These are phyloP conservation scores for Himalopsyche tibetana DNA, from an alignment of 2,888 invertebrate genomes.

Conservation along the genomic window DNA sequence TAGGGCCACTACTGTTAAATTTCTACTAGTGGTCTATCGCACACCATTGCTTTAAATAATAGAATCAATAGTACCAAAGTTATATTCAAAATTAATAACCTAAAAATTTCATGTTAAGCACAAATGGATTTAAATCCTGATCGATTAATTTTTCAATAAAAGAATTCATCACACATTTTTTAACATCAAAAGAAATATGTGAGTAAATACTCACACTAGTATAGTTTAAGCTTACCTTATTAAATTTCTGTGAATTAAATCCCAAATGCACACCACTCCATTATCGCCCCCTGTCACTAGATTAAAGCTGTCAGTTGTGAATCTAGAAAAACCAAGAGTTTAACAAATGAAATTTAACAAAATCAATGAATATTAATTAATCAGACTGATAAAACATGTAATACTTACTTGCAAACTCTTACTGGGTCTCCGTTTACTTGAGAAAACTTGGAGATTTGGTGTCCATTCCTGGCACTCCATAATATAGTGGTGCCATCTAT, in stretches of 20 bases:
- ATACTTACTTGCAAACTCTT: constrained; percentile 69
- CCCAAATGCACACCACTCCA: constrained; percentile 83
- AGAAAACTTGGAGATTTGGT: constrained; percentile 78
- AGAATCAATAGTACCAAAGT: too few relatives aligned
- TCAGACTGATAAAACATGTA: not conserved
- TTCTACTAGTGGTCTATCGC: too few relatives aligned
- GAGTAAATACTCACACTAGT: too few relatives aligned
- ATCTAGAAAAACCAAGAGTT: constrained; percentile 69
- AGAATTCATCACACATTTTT: too few relatives aligned
- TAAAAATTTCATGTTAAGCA: too few relatives aligned
- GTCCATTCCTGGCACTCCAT: constrained; percentile 81
- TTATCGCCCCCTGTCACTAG: constrained; percentile 84
- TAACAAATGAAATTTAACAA: too few relatives aligned
- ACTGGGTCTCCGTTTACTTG: constrained; percentile 82
- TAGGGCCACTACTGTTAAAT: too few relatives aligned
- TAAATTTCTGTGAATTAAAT: constrained; percentile 74
- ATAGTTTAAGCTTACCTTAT: constrained; percentile 74
- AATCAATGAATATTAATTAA: too few relatives aligned
- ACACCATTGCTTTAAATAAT: too few relatives aligned
- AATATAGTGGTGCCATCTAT: constrained; percentile 83
- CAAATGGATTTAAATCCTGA: too few relatives aligned
- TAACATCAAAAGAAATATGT: not conserved
- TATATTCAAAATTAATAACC: too few relatives aligned
- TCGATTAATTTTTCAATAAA: too few relatives aligned
- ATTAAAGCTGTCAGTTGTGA: constrained; percentile 80